These are phyloP conservation scores for Chelidonichthys spinosus DNA, from an alignment of 2,797 vertebrate genomes.

Conservation along the genomic window DNA sequence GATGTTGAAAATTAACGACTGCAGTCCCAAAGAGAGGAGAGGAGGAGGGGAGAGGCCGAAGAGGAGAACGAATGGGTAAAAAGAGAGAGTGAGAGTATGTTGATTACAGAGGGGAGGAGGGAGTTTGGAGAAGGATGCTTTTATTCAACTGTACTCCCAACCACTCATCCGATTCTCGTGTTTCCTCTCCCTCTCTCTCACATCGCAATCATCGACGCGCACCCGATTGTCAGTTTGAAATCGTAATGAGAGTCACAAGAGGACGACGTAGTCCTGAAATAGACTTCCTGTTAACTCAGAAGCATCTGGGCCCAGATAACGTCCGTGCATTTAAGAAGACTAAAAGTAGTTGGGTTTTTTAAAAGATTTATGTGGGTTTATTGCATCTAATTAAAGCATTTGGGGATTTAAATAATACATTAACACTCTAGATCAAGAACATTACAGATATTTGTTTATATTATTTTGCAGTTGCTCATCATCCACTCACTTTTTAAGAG, in stretches of 20 bases:
- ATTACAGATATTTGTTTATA: not conserved
- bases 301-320: slow-evolving; percentile 1
- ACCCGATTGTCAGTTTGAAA: slow-evolving; percentile 48
- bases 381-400: not conserved
- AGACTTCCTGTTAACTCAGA: slow-evolving; percentile 14
- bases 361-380: slow-evolving; percentile 1
- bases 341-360: not conserved
- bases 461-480: not conserved
- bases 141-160: slow-evolving; percentile 19
- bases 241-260: slow-evolving; percentile 47
- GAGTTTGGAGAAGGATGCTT: slow-evolving; percentile 43
- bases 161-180: slow-evolving; percentile 28
- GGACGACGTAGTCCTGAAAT: slow-evolving; percentile 46
- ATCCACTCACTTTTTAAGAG: not conserved
- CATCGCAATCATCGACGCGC: slow-evolving; percentile 36
- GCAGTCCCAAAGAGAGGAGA: slow-evolving; percentile 48
- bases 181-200: slow-evolving; percentile 37
- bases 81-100: slow-evolving; percentile 53
- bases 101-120: slow-evolving; percentile 1
- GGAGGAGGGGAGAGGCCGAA: slow-evolving; percentile 19
- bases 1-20: slow-evolving; percentile 65
- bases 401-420: not conserved
- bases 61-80: slow-evolving; percentile 39
- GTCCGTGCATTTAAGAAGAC: slow-evolving; percentile 1
- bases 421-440: not conserved